These are phyloP conservation scores for Agrypnia vestita DNA, from an alignment of 1,140 invertebrate genomes.

Conservation along the genomic window DNA sequence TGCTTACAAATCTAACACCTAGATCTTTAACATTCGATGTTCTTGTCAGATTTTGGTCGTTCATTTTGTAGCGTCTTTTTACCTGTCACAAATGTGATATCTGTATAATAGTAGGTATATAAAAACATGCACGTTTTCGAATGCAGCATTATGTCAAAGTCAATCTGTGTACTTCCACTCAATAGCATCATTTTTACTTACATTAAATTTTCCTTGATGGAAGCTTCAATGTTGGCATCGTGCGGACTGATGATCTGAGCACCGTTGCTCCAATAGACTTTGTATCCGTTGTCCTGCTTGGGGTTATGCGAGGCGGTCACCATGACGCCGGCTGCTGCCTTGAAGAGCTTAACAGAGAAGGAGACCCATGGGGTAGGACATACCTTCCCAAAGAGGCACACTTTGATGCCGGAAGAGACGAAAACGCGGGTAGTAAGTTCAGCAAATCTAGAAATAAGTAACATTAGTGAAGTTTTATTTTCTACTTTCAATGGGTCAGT, in stretches of 20 bases:
- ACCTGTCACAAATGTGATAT: no score
- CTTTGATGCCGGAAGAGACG: constrained; percentile 82
- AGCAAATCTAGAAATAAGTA: constrained; percentile 83
- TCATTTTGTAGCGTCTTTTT: no score
- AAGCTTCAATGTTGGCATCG: constrained; percentile 89
- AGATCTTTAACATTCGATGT: no score
- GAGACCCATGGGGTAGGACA: constrained; percentile 96
- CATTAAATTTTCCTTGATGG: constrained; percentile 85
- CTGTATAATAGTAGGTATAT: no score
- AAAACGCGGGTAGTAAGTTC: constrained; percentile 91
- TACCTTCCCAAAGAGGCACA: constrained; percentile 87
- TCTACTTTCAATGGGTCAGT: no score
- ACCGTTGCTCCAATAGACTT: constrained; percentile 97
- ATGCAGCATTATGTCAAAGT: no score
- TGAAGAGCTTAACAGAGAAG: constrained; percentile 82
- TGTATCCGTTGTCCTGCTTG: constrained; percentile 99
- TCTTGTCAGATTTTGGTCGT: no score
- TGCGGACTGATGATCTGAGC: constrained; percentile 96
- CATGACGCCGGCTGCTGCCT: constrained; percentile 90
- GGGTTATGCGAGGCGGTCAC: constrained; percentile 99
- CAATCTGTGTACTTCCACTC: no score
- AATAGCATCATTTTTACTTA: no score
- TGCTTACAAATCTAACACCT: no score
- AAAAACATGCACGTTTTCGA: no score
- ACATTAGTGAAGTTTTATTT: no score